Evolutionary conservation across 2,888 invertebrate species (phyloP), one percentile per base, ranked within the genome.

Genomic region (Acrobasis suavella): DNA sequence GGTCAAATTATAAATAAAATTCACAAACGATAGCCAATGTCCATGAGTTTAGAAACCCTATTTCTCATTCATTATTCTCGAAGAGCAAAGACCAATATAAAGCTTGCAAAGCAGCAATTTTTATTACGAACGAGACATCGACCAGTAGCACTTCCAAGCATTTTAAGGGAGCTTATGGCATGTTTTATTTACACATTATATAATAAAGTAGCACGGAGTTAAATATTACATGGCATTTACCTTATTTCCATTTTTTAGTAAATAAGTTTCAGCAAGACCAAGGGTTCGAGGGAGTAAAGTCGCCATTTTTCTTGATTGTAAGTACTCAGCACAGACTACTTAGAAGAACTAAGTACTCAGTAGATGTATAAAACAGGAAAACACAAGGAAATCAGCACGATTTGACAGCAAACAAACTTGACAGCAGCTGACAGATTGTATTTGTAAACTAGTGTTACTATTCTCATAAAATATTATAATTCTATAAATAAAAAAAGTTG

Each of bases 221-320:
- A 50, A 16, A 32, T n/a, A 32, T 55, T 16, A 60, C 16, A 58
- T 58, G 50, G 16, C 52, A 69, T 83, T 87, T 94, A 96, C 96
- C 96, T 96, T 96, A 69, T 94, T 86, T 69, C 95, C 94, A 89
- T 95, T 95, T 87, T 95, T 95, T 68, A 95, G 89, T 75, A 95
- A 91, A 72, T 96, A 86, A 83, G 93, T 93, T 92, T 96, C 96
- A 65, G 95, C 94, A 77, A 96, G 89, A 85, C 94, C 92, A 80
- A 95, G 89, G 74, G 95, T 94, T 83, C 96, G 95, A 81, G 95
- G 94, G 87, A 97, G 94, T 89, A 96, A 93, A 80, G 95, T 95
- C 93, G 96, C 96, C 96, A 96, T 96, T 93, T 94, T 85, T 76
- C 76, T 74, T 73, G 73, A 64, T 66, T 62, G 65, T 65, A 64